Conservation (phyloP, 2,888 invertebrate species). For the Philereme vetulata region DNA sequence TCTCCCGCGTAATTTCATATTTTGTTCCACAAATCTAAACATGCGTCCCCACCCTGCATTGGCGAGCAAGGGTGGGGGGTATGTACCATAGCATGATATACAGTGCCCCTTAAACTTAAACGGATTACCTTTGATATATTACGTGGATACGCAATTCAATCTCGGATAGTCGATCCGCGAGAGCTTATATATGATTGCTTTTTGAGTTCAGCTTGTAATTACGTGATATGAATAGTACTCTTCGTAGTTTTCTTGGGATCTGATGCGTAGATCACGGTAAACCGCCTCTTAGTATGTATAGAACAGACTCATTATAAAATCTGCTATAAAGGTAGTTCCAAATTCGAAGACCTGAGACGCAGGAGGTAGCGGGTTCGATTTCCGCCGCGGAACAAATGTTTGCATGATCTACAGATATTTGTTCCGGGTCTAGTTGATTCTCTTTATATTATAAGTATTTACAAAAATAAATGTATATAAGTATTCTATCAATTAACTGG, state of each 20-base stretch:
- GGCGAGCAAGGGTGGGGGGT: slow-evolving; percentile 75
- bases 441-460: too few species aligned
- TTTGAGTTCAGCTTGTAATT: slow-evolving; percentile 64
- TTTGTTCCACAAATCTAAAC: slow-evolving; percentile 58
- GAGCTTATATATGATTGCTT: slow-evolving; percentile 69
- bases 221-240: slow-evolving; percentile 39
- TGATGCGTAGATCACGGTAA: slow-evolving; percentile 8
- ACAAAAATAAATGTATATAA: too few species aligned
- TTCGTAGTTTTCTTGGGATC: slow-evolving; percentile 5
- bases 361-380: too few species aligned
- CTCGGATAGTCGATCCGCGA: slow-evolving; percentile 71
- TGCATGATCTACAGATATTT: too few species aligned
- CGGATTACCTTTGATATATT: slow-evolving; percentile 84
- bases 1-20: slow-evolving; percentile 21
- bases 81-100: slow-evolving; percentile 78
- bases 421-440: too few species aligned
- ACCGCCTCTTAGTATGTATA: not conserved
- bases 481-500: too few species aligned
- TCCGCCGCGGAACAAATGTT: too few species aligned
- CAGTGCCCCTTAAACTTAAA: slow-evolving; percentile 81
- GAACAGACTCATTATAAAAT: not conserved
- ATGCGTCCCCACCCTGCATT: slow-evolving; percentile 78
- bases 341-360: too few species aligned
- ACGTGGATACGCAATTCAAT: slow-evolving; percentile 79
- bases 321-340: not conserved